Percentiles rank a stretch among this genome's conserved stretches.
These are phyloP conservation scores for Rhagonycha lutea DNA, from an alignment of 2,888 invertebrate genomes.

Conservation along the genomic window DNA sequence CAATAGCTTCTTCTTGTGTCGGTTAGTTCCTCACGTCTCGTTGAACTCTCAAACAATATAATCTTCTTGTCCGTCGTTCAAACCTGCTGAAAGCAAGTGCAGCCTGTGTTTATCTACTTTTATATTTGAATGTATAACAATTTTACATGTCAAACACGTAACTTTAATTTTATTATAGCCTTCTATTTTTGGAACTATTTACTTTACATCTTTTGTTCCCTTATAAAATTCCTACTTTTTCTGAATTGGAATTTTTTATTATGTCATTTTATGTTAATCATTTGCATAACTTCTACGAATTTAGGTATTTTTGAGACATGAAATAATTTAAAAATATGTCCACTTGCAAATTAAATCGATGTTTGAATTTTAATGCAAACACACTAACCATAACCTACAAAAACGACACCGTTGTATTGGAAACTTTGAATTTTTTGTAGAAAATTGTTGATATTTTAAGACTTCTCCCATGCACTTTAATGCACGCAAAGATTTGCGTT, in stretches of 20 bases:
- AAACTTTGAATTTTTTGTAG: not conserved
- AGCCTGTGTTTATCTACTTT: constrained; percentile 40
- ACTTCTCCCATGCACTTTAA: not conserved
- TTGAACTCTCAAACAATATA: constrained; percentile 40
- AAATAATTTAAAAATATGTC: not conserved
- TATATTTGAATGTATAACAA: constrained; percentile 39
- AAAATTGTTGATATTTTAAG: not conserved
- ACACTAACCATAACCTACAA: not conserved
- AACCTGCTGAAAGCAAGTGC: constrained; percentile 36
- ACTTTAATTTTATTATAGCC: constrained; percentile 2
- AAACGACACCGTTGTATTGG: not conserved
- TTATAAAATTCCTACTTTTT: not conserved
- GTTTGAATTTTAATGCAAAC: not conserved
- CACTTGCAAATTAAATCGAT: not conserved
- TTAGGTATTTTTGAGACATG: not conserved
- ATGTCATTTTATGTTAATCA: not conserved
- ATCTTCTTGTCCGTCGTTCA: constrained; percentile 40
- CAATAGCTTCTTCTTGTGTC: constrained; percentile 27
- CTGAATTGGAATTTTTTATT: not conserved
- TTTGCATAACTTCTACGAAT: not conserved
- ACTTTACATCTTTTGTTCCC: not conserved
- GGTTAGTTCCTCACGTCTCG: constrained; percentile 38
- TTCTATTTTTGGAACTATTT: constrained; percentile 4
- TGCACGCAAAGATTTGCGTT: not conserved
- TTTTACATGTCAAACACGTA: constrained; percentile 28